Evolutionary conservation across 2,113 vertebrate genomes (phyloP).

Genomic region (Spea bombifrons): DNA sequence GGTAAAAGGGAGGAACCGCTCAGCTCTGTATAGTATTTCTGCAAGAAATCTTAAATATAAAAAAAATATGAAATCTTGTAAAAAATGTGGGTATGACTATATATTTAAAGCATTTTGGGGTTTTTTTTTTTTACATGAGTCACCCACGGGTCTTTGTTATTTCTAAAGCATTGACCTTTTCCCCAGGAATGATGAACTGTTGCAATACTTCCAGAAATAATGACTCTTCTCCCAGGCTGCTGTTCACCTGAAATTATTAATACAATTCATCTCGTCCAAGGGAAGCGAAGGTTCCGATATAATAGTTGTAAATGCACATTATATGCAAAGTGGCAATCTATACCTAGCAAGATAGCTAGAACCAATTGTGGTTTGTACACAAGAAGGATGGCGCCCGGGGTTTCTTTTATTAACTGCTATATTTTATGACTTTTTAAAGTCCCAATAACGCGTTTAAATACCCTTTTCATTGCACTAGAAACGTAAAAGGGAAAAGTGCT

Average conservation of each 20-base stretch:
- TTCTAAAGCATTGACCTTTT: conserved; percentile 2
- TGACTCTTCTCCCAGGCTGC: neutral
- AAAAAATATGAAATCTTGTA: too few relatives aligned
- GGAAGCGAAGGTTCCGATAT: neutral
- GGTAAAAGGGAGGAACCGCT: too few relatives aligned
- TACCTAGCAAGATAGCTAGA: neutral
- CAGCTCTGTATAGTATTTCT: too few relatives aligned
- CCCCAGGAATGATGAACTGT: conserved; percentile 1
- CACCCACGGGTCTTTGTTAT: neutral
- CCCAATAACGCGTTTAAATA: too few relatives aligned
- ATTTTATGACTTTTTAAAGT: too few relatives aligned
- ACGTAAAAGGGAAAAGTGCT: too few relatives aligned
- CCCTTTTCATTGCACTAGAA: too few relatives aligned
- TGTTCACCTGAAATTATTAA: conserved; percentile 30
- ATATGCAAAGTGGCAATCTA: neutral
- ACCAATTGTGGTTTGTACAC: neutral
- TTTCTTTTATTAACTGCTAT: neutral
- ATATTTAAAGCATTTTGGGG: too few relatives aligned
- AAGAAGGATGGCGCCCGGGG: neutral
- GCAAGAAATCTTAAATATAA: too few relatives aligned
- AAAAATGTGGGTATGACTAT: too few relatives aligned
- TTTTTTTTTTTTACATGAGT: neutral
- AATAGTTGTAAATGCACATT: neutral
- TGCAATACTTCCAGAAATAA: conserved; percentile 2
- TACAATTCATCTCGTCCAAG: neutral